Evolutionary conservation across 2,797 vertebrate genomes (phyloP), one percentile per base, ranked within the genome.

Genomic region (Falco columbarius): DNA sequence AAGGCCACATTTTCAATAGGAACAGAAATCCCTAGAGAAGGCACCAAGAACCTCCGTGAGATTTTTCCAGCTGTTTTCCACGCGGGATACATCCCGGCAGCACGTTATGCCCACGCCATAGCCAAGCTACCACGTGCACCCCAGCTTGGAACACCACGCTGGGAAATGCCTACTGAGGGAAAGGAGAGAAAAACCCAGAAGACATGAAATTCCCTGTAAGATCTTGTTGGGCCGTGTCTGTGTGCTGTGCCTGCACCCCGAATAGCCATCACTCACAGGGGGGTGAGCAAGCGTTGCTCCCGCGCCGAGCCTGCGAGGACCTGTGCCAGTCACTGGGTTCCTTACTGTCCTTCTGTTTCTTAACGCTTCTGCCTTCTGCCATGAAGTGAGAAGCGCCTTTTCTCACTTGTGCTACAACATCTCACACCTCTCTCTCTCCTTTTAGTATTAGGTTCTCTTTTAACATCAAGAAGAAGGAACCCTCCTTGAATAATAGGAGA

Each of bases 111-210:
- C 55, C 32, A 0, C 6, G 11, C 26, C 44, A 18, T 7, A 11
- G 52, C 12, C 29, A 29, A 73, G 11, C 22, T 17, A 3, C 16
- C 0, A 0, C 0, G 0, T 6, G 17, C 29, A 46, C 4, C 30
- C 30, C 20, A 14, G 29, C 58, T 76, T 26, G 4, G 0, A 68
- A 4, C 12, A 4, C 34, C 2, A 0, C 3, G 2, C 34, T 36
- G 46, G 68, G 67, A 52, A 80, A 42, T 1, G 1, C 26, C 21
- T 5, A 1, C 38, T 15, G 52, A 81, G 56, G 8, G 63, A 80
- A 67, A 61, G 9, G n/a, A 23, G 11, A 36, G 10, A 17, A 72
- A 68, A 66, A 0, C 18, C 22, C 34, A 18, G 34, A 24, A 59
- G 29, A 40, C 15, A 17, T 42, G n/a, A 3, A 67, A 46, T 56